Base-by-base conservation (phyloP, 2,888 invertebrate species). In the Mycalesis mineus region DNA sequence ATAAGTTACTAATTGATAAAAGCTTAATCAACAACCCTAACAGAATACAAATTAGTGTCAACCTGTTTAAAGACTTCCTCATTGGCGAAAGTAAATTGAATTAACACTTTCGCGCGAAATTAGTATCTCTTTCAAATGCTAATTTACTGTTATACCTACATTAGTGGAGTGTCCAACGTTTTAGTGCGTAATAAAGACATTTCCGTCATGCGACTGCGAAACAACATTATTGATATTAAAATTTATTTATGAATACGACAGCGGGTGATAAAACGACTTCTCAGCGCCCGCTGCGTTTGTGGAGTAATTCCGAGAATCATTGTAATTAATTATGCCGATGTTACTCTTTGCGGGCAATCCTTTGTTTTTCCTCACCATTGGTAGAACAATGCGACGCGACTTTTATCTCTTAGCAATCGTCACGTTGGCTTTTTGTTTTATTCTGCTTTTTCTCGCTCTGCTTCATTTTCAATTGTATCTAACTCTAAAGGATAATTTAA, bases 291-390 rank as follows among this genome's bases (percentile, higher is more conserved):
- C 73, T 74, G 68, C 72, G 70, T 77, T 77, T 78, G 75, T 72
- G 69, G 70, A 72, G 76, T 73, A 76, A 80, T 82, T 87, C 86
- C 80, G 76, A 78, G 86, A 87, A 87, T 71, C 74, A 72, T 71
- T 70, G 78, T 80, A 87, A 88, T 88, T 87, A 88, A 87, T 88
- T 84, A 84, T 80, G 77, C 77, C 74, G 72, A 80, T 76, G 80
- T 74, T 70, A 70, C 68, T 68, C 69, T 56, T 65, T 72, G 69
- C 69, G 64, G 68, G 60, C 65, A 64, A 65, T 70, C 77, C 80
- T 87, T 84, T 85, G 81, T 85, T 87, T 85, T 84, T 81, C 73
- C 74, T 65, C 75, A 67, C 77, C 80, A 78, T 84, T 85, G 84
- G 76, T 79, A 80, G 82, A 80, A 88, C 86, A 87, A 88, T 84